A percentile compares a stretch with the other conserved stretches of the same genome.
These are phyloP conservation scores for Papilio aristodemus DNA, from an alignment of 1,140 invertebrate genomes.

Conservation along the genomic window DNA sequence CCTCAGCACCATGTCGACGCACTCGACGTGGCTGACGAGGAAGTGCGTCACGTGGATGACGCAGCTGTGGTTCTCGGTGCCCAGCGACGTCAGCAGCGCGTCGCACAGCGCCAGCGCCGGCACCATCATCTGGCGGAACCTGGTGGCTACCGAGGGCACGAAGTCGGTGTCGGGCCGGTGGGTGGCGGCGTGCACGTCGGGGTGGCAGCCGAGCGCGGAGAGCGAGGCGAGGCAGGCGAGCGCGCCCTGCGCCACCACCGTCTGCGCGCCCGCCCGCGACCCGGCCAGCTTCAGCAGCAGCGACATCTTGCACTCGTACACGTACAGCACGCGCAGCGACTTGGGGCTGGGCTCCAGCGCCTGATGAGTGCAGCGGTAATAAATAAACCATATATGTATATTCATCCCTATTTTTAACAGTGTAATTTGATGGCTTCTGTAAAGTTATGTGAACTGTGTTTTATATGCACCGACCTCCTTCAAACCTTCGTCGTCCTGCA, in stretches of 20 bases:
- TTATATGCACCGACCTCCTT: constrained; percentile 71
- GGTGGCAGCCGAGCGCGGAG: constrained; percentile 88
- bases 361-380: constrained; percentile 41
- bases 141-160: constrained; percentile 56
- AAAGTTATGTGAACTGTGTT: not conserved
- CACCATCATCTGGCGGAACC: constrained; percentile 90
- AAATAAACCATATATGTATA: too few species aligned
- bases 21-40: constrained; percentile 89
- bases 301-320: constrained; percentile 94
- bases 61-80: constrained; percentile 89
- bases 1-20: constrained; percentile 88
- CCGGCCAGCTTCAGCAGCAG: constrained; percentile 88
- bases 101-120: constrained; percentile 90
- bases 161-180: constrained; percentile 47
- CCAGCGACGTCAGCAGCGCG: constrained; percentile 89
- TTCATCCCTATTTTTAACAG: too few species aligned
- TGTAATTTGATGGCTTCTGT: too few species aligned
- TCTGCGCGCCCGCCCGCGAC: constrained; percentile 87
- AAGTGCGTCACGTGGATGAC: constrained; percentile 90
- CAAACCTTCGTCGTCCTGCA: constrained; percentile 87
- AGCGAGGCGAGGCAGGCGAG: constrained; percentile 88
- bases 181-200: constrained; percentile 78
- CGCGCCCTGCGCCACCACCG: constrained; percentile 87
- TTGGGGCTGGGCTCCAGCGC: constrained; percentile 86
- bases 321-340: constrained; percentile 88